Base-by-base conservation (phyloP, 1,140 invertebrate genomes). In the Saccostrea cuccullata region DNA sequence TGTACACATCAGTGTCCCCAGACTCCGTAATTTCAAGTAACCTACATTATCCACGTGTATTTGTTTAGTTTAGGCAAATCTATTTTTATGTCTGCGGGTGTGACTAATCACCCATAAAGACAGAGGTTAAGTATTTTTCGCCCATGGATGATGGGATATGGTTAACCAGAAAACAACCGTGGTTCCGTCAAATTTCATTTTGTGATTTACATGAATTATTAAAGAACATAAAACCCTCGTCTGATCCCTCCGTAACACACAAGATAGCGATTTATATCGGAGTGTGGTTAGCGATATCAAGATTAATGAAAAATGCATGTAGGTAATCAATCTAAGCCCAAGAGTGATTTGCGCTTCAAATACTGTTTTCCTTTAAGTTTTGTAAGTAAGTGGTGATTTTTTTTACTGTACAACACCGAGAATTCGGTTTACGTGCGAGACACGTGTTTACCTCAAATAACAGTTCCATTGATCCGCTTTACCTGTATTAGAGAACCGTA, bases 181-280 rank as follows among this genome's bases (percentile, higher is more conserved):
- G 23, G 26, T 77, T 77, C 30, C 70, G 70, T 77, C 30, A 36
- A 77, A 77, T 77, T 77, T 77, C 70, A 77, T 77, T 77, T 77
- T 30, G 70, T 30, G 70, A 77, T 77, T 77, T 77, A 77, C 70
- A 77, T 77, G 70, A 77, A 77, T 77, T 77, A 77, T 77, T 77
- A 77, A 77, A 77, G 70, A 77, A 77, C 70, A 77, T 77, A 30
- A 77, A 77, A 30, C 70, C 30, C 23, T 26, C 26, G 70, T 77
- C 70, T 77, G 70, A 77, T 77, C 70, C 70, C 26, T 77, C 30
- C 26, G 26, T 30, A 77, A 77, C 70, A 77, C 23, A 26, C 23
- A 30, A 77, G 70, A 77, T 77, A 77, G 70, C 70, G 70, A 77
- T 26, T 77, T 12, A 30, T 77, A 77, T 77, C 70, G 12, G 26